Evolutionary conservation across 2,888 invertebrate genomes (phyloP).

Genomic region (Andrena dorsata): DNA sequence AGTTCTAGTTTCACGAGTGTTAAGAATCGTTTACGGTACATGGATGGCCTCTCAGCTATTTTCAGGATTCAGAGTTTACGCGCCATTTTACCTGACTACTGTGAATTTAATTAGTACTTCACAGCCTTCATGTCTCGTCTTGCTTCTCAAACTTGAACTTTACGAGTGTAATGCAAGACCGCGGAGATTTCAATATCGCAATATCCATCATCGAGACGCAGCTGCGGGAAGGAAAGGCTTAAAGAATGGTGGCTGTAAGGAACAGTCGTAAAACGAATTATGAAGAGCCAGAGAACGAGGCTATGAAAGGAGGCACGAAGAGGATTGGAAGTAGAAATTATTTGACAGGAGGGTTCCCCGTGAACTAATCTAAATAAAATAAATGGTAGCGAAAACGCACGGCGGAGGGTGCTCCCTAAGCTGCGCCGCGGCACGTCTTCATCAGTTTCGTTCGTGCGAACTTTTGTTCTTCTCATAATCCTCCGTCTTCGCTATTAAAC

Average conservation of each 20-base stretch:
- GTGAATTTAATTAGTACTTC: not conserved
- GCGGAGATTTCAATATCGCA: conserved; percentile 17
- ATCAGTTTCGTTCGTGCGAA: conserved; percentile 53
- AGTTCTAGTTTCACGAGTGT: conserved; percentile 9
- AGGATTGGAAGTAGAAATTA: conserved; percentile 45
- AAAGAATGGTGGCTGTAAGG: not conserved
- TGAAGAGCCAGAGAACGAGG: conserved; percentile 7
- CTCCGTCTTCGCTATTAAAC: conserved; percentile 42
- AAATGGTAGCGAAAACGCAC: conserved; percentile 32
- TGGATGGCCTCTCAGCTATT: not conserved
- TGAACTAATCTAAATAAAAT: conserved; percentile 55
- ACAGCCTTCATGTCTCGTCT: not conserved
- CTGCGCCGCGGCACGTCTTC: conserved; percentile 58
- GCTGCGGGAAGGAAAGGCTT: not conserved
- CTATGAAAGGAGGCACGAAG: conserved; percentile 9
- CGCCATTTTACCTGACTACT: not conserved
- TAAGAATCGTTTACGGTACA: not conserved
- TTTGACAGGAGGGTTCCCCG: conserved; percentile 49
- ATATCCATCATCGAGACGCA: conserved; percentile 4
- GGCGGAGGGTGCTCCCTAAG: conserved; percentile 30
- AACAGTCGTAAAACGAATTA: conserved; percentile 41
- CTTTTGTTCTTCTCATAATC: conserved; percentile 42
- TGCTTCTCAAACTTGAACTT: not conserved
- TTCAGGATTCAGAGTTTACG: not conserved
- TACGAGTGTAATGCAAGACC: not conserved